phyloP scores from a whole-genome alignment of 2,797 vertebrate species.

The Cossypha niveicapilla region DNA sequence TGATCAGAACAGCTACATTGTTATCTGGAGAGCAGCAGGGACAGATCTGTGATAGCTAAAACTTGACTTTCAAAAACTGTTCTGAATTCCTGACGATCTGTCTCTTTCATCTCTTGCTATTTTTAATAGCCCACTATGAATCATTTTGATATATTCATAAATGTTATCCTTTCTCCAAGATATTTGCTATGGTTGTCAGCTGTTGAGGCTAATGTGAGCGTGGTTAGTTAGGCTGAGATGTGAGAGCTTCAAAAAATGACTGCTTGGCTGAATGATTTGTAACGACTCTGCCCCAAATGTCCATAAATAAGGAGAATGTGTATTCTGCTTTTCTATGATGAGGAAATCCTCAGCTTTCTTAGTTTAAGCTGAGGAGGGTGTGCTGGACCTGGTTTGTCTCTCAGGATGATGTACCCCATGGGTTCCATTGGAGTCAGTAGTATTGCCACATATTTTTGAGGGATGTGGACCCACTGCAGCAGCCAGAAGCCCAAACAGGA shows the following conservation, averaged over 20 bases:
- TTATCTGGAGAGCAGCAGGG: slow-evolving; percentile 23
- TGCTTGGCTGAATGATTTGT: not conserved
- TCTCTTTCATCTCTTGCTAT: slow-evolving; percentile 26
- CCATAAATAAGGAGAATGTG: not conserved
- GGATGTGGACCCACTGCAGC: not conserved
- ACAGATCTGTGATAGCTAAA: slow-evolving; percentile 27
- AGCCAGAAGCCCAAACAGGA: not conserved
- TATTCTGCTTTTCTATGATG: not conserved
- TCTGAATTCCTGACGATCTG: slow-evolving; percentile 17
- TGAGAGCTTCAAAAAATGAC: not conserved
- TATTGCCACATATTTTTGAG: not conserved
- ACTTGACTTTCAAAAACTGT: not conserved
- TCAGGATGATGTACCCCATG: not conserved
- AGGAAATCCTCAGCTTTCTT: not conserved
- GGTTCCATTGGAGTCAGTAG: not conserved
- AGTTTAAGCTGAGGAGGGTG: not conserved
- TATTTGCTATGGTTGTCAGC: slow-evolving; percentile 6
- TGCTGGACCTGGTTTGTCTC: not conserved
- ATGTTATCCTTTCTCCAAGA: slow-evolving; percentile 30
- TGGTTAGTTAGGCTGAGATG: not conserved
- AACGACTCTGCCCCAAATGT: not conserved
- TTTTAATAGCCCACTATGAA: slow-evolving; percentile 50
- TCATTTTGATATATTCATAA: slow-evolving; percentile 49
- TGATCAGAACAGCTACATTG: not conserved
- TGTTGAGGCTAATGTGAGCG: not conserved